Evolutionary conservation across 2,888 invertebrate species (phyloP).

Genomic region (Amblyteles armatorius): DNA sequence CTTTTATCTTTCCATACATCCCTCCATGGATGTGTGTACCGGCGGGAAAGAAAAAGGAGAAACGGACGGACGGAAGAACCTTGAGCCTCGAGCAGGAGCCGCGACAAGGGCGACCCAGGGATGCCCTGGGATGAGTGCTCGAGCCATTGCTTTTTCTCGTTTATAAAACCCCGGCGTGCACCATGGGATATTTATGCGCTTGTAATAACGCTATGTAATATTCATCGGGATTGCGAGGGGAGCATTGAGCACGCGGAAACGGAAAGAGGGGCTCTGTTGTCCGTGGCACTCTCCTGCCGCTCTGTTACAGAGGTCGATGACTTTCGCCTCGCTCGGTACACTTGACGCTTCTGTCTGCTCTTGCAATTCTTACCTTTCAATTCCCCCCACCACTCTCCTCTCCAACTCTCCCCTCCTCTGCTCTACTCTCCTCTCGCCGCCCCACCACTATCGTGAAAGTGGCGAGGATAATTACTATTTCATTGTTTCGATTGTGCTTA

Average conservation of each 20-base stretch:
- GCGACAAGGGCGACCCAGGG: neutral
- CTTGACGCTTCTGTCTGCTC: neutral
- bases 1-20: neutral
- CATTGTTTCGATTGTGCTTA: neutral
- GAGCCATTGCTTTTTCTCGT: slow-evolving; percentile 36
- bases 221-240: slow-evolving; percentile 70
- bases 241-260: slow-evolving; percentile 33
- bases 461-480: neutral
- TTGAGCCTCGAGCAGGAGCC: slow-evolving; percentile 5
- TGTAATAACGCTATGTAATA: slow-evolving; percentile 75
- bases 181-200: slow-evolving; percentile 69
- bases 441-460: neutral
- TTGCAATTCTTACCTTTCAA: slow-evolving; percentile 25
- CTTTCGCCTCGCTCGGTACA: slow-evolving; percentile 18
- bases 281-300: slow-evolving; percentile 23
- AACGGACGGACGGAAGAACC: slow-evolving; percentile 20
- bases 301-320: slow-evolving; percentile 31
- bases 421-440: neutral
- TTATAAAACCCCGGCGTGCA: slow-evolving; percentile 16
- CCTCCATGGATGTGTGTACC: neutral
- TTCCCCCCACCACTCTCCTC: neutral
- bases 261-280: slow-evolving; percentile 48
- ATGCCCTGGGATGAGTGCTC: slow-evolving; percentile 5
- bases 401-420: neutral
- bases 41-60: neutral